Conservation (phyloP, 2,888 invertebrate species). For the Pediacus dermestoides region DNA sequence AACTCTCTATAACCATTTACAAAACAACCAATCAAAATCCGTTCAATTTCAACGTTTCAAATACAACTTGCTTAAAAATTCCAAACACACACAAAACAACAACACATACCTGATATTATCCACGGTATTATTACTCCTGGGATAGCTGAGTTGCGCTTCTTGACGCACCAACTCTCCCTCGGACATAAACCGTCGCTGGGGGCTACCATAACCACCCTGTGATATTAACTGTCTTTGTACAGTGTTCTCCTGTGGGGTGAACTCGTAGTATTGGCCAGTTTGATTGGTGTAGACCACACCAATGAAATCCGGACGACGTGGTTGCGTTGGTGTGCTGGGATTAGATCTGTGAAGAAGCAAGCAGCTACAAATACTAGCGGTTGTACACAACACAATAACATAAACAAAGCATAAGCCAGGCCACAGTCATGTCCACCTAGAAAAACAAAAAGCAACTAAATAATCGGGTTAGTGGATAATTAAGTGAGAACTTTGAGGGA, state of each 20-base stretch:
- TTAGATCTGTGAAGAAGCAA: constrained; percentile 69
- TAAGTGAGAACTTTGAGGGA: too few relatives aligned
- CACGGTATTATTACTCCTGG: constrained; percentile 71
- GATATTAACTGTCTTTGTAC: constrained; percentile 32
- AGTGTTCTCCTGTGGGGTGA: constrained; percentile 45
- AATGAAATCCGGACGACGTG: constrained; percentile 84
- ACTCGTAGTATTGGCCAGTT: constrained; percentile 46
- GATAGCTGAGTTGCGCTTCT: constrained; percentile 60
- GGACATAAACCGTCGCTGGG: constrained; percentile 71
- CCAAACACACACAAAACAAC: too few relatives aligned
- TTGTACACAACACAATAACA: constrained; percentile 19
- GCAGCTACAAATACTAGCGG: constrained; percentile 35
- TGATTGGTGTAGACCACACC: constrained; percentile 58
- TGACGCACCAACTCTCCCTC: constrained; percentile 78
- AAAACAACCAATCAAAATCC: too few relatives aligned
- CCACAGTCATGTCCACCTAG: constrained; percentile 47
- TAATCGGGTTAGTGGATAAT: too few relatives aligned
- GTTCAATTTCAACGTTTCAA: too few relatives aligned
- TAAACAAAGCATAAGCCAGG: constrained; percentile 29
- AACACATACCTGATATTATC: constrained; percentile 85
- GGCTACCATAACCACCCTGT: constrained; percentile 54
- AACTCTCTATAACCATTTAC: too few relatives aligned
- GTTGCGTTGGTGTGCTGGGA: constrained; percentile 88
- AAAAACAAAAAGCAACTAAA: constrained; percentile 28
- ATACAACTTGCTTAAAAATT: too few relatives aligned